Base-by-base conservation (phyloP, 2,113 vertebrate genomes). In the Calypte anna region DNA sequence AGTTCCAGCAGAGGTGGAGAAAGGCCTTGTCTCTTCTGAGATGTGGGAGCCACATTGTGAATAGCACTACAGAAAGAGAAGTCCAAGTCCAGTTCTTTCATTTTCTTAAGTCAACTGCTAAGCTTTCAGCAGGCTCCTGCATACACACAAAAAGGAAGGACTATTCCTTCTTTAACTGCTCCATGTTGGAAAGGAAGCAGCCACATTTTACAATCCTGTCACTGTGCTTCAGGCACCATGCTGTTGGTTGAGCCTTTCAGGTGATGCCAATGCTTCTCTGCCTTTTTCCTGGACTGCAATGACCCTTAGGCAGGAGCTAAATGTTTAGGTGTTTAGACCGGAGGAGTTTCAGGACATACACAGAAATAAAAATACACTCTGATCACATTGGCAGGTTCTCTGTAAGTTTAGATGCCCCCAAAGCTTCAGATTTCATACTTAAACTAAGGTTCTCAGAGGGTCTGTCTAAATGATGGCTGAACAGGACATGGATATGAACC, bases 201-300 rank as follows among this genome's bases (percentile, higher is more conserved):
- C 23, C 15, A 5, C 27, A 4, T 24, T 70, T 43, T 43, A 33
- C 23, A 61, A 3, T 22, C 20, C 30, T n/a, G 20, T 7, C 68
- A n/a, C 40, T 14, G n/a, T 53, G 24, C 48, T 66, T 38, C 75
- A 68, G 54, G 70, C 38, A 55, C 44, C 18, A 20, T 8, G 28
- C 4, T 75, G 57, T 6, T 31, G 19, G 33, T 4, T 38, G 72
- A 68, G 44, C 54, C 30, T 67, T 54, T 31, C 0, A 7, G 46
- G 59, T 23, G 59, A 81, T 62, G 88, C 22, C 58, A 75, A 0
- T 6, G 31, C 22, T 48, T 31, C 43, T 77, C 40, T 82, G 68
- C 24, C n/a, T 67, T 23, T 3, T 9, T 67, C 43, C 55, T 33
- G 48, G 61, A 43, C 10, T n/a, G 46, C 0, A 0, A 19, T 5